These are phyloP conservation scores for Agriopis aurantiaria DNA, from an alignment of 2,888 invertebrate species.

Conservation along the genomic window DNA sequence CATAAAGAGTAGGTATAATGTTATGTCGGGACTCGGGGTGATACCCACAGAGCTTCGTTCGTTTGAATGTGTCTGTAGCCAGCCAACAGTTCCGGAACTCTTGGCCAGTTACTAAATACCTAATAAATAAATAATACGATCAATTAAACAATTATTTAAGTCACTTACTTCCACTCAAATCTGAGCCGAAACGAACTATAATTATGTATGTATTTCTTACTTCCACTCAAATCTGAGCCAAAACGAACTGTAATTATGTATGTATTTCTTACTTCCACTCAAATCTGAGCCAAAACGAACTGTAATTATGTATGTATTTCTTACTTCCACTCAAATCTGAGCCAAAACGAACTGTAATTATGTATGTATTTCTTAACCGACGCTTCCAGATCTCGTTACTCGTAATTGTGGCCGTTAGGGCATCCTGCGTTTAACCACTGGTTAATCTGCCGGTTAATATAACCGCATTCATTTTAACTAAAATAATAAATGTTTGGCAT, in stretches of 20 bases:
- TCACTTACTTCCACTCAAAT: not conserved
- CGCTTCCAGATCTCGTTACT: not conserved
- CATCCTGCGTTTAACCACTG: slow-evolving; percentile 9
- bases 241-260: not conserved
- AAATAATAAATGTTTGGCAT: not conserved
- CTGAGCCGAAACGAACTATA: not conserved
- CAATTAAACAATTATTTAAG: too few species aligned
- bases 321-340: not conserved
- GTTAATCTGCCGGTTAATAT: slow-evolving; percentile 3
- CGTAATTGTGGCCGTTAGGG: not conserved
- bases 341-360: not conserved
- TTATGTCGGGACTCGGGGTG: too few species aligned
- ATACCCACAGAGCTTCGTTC: too few species aligned
- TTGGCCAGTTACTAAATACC: too few species aligned
- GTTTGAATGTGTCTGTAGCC: too few species aligned
- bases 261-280: not conserved
- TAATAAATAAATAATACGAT: too few species aligned
- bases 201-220: not conserved
- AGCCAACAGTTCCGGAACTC: not conserved
- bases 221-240: not conserved
- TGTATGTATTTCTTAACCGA: not conserved
- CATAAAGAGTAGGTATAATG: too few species aligned
- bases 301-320: not conserved
- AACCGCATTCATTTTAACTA: not conserved
- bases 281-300: not conserved